phyloP scores from a whole-genome alignment of 2,797 vertebrate species.

The Anomalospiza imberbis region DNA sequence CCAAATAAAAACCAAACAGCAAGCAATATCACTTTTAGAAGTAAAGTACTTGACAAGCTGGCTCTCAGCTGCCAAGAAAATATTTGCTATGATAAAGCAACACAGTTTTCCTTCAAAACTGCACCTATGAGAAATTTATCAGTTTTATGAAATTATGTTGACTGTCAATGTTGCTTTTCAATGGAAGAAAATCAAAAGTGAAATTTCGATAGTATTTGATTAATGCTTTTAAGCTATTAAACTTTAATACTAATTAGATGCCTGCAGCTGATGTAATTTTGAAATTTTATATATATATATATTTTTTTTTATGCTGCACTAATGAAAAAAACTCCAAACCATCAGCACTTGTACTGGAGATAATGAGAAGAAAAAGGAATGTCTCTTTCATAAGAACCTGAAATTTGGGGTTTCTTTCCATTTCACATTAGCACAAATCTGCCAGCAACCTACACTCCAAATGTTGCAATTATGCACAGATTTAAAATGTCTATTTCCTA shows the following conservation, averaged over 20 bases:
- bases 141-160: not conserved
- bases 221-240: not conserved
- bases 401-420: slow-evolving; percentile 12
- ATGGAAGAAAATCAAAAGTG: not conserved
- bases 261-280: not conserved
- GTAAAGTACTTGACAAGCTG: not conserved
- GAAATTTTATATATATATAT: not conserved
- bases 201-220: not conserved
- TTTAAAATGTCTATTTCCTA: slow-evolving; percentile 4
- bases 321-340: not conserved
- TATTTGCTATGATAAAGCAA: not conserved
- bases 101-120: not conserved
- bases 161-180: not conserved
- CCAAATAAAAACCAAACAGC: not conserved
- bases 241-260: not conserved
- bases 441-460: slow-evolving; percentile 23
- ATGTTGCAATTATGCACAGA: slow-evolving; percentile 2
- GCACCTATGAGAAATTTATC: not conserved
- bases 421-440: slow-evolving; percentile 11
- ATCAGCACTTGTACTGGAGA: not conserved
- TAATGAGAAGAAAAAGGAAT: not conserved
- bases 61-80: not conserved
- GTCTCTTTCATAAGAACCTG: not conserved
- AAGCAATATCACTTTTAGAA: not conserved
- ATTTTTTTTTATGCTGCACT: not conserved